phyloP scores from a whole-genome alignment of 1,140 invertebrate species.

The Laupala kohalensis region DNA sequence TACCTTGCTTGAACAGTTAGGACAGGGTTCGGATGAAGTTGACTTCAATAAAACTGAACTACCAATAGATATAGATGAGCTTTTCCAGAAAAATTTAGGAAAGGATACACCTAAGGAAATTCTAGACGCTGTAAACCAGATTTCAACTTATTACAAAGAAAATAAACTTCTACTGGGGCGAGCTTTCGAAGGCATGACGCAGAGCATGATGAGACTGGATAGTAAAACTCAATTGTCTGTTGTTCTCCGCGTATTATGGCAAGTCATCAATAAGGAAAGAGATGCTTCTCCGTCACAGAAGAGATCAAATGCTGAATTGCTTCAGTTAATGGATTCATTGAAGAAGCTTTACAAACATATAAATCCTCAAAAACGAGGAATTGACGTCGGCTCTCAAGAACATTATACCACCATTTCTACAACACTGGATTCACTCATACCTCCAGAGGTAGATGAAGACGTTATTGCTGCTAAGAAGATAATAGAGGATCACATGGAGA shows the following conservation, averaged over 20 bases:
- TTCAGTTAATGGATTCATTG: not conserved
- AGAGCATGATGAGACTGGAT: not conserved
- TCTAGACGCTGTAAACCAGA: not conserved
- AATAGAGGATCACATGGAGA: not conserved
- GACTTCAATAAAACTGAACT: not conserved
- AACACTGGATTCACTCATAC: not conserved
- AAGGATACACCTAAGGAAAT: not conserved
- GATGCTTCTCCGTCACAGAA: too few relatives aligned
- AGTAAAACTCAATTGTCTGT: not conserved
- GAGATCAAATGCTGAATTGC: not conserved
- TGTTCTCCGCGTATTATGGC: not conserved
- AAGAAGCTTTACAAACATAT: constrained; percentile 1
- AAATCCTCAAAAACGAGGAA: not conserved
- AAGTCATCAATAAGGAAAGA: too few relatives aligned
- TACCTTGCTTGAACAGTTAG: not conserved
- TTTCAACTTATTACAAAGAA: not conserved
- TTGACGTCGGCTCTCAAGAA: not conserved
- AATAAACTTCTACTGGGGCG: not conserved
- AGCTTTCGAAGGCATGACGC: not conserved
- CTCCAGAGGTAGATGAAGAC: not conserved
- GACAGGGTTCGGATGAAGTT: not conserved
- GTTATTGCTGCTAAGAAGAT: not conserved
- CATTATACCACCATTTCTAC: not conserved
- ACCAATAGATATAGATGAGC: not conserved
- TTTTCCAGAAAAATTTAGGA: not conserved